Percentiles rank a stretch among this genome's conserved stretches.
Conservation (phyloP, 2,888 invertebrate species). For the Trichogramma evanescens region DNA sequence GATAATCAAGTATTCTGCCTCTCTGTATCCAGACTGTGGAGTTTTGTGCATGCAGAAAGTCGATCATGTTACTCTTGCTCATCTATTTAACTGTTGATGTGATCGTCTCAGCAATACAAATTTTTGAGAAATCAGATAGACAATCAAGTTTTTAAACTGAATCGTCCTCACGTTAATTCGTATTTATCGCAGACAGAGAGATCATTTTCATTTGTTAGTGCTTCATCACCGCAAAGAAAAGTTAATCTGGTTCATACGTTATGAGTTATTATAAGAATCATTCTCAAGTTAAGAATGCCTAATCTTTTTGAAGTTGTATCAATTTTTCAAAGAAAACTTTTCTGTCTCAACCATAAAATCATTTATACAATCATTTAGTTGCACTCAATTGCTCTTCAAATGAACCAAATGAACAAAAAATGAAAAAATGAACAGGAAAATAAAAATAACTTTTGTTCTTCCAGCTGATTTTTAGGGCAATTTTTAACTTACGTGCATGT, state of each 20-base stretch:
- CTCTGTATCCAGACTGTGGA: constrained; percentile 42
- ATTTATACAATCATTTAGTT: constrained; percentile 5
- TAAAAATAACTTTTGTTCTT: constrained; percentile 28
- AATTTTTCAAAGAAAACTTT: constrained; percentile 1
- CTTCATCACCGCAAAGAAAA: no score
- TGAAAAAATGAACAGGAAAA: constrained; percentile 1
- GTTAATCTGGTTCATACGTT: no score
- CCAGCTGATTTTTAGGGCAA: constrained; percentile 44
- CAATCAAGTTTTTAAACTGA: neutral
- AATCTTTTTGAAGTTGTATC: constrained; percentile 18
- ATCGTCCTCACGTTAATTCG: neutral
- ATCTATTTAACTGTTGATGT: constrained; percentile 4
- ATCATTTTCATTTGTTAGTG: constrained; percentile 14
- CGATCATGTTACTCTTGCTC: constrained; percentile 25
- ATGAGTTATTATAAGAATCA: no score
- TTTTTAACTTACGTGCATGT: constrained; percentile 93
- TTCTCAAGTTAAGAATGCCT: no score
- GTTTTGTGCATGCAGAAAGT: constrained; percentile 35
- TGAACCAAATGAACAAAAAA: constrained; percentile 17
- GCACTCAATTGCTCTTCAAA: constrained; percentile 6
- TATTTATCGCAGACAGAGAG: constrained; percentile 16
- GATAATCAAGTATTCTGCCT: constrained; percentile 30
- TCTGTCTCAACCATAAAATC: neutral
- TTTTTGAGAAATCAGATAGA: neutral
- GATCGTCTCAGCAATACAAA: neutral